phyloP scores from a whole-genome alignment of 2,113 vertebrate species.

The Anser cygnoides region DNA sequence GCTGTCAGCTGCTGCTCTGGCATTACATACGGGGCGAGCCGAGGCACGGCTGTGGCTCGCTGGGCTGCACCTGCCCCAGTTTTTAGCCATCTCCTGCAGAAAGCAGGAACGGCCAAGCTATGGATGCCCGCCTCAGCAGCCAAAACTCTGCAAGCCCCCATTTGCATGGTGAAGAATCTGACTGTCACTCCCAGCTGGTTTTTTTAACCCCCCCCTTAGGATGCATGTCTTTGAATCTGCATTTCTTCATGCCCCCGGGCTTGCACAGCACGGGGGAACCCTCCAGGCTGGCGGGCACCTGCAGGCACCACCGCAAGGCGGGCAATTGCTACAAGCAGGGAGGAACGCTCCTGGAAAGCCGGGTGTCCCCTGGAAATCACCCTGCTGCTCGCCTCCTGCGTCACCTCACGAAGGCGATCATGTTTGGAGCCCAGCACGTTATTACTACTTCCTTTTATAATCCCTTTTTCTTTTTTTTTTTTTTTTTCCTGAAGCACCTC shows the following conservation, averaged over 20 bases:
- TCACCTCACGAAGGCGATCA: neutral
- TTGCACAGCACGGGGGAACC: neutral
- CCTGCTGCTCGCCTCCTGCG: neutral
- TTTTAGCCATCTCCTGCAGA: neutral
- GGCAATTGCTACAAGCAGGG: neutral
- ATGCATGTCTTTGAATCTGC: neutral
- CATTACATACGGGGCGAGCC: neutral
- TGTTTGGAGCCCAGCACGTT: neutral
- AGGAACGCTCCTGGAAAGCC: neutral
- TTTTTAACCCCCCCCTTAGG: neutral
- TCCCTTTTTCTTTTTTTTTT: neutral
- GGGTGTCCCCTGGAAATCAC: neutral
- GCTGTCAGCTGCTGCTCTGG: neutral
- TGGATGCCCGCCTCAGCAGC: neutral
- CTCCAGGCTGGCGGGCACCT: neutral
- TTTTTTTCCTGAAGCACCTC: neutral
- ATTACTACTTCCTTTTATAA: neutral
- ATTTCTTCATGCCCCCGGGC: neutral
- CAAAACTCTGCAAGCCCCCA: neutral
- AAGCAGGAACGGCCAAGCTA: neutral
- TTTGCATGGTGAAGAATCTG: neutral
- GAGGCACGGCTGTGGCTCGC: fast-evolving
- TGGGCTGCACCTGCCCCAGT: neutral
- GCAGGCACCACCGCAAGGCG: neutral
- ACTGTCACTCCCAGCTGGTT: neutral